Percentiles rank a stretch among this genome's conserved stretches.
These are phyloP conservation scores for Aleiodes sp. DNA, from an alignment of 1,140 invertebrate species.

Conservation along the genomic window DNA sequence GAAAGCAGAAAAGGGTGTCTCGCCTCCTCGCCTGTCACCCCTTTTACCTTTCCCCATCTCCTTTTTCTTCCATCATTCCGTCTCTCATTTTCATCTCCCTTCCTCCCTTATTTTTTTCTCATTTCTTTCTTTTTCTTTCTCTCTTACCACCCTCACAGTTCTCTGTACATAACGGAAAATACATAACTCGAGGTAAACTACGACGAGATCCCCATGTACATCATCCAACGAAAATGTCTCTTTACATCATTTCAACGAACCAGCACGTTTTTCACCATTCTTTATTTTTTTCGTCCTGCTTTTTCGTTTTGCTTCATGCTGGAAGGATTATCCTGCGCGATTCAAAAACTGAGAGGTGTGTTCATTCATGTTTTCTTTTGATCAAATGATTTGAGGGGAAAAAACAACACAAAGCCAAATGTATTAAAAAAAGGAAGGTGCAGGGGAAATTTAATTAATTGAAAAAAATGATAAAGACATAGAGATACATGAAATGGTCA, in stretches of 20 bases:
- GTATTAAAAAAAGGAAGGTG: not conserved
- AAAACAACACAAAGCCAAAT: too few species aligned
- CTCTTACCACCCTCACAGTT: constrained; percentile 33
- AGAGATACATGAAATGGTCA: not conserved
- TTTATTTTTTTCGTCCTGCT: not conserved
- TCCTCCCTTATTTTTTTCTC: constrained; percentile 11
- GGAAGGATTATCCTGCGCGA: not conserved
- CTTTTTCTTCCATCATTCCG: constrained; percentile 12
- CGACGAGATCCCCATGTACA: constrained; percentile 18
- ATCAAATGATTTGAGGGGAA: too few species aligned
- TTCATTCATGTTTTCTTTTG: not conserved
- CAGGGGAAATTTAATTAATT: not conserved
- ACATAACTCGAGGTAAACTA: constrained; percentile 38
- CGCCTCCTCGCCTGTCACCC: constrained; percentile 27
- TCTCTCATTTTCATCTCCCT: not conserved
- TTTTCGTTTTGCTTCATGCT: not conserved
- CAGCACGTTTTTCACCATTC: not conserved
- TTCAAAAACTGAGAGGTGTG: not conserved
- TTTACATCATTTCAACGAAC: constrained; percentile 6
- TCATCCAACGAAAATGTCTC: constrained; percentile 20
- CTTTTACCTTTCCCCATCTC: constrained; percentile 17
- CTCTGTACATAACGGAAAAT: constrained; percentile 32
- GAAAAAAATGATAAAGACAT: not conserved
- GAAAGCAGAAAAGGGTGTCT: constrained; percentile 36
- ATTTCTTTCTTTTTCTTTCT: too few species aligned